Evolutionary conservation across 2,888 invertebrate species (phyloP).

Genomic region (Ormyrus nitidulus): DNA sequence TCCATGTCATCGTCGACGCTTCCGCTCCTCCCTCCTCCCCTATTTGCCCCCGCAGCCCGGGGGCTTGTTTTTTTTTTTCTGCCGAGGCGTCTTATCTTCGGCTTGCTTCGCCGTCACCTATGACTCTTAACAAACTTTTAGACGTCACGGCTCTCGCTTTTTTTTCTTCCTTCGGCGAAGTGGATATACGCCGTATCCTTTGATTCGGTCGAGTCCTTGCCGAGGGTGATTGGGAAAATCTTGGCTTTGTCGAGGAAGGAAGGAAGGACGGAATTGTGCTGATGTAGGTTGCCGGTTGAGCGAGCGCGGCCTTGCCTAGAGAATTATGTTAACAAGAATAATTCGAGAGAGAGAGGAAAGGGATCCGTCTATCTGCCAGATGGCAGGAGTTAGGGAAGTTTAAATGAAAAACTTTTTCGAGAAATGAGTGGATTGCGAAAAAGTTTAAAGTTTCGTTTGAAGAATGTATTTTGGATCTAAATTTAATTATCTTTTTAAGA

Average conservation of each 20-base stretch:
- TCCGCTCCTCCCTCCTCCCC: constrained; percentile 57
- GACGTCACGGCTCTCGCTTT: constrained; percentile 32
- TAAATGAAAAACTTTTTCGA: constrained; percentile 45
- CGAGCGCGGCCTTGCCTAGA: not conserved
- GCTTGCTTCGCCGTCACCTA: constrained; percentile 40
- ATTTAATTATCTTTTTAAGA: too few species aligned
- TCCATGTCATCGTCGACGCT: constrained; percentile 67
- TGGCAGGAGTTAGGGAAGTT: constrained; percentile 28
- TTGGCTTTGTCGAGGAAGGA: constrained; percentile 5
- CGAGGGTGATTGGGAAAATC: not conserved
- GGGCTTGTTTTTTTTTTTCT: constrained; percentile 26
- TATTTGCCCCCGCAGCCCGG: constrained; percentile 12
- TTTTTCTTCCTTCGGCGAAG: not conserved
- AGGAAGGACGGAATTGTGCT: constrained; percentile 6
- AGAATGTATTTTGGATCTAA: too few species aligned
- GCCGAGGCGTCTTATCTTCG: constrained; percentile 33
- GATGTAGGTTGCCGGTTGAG: too few species aligned
- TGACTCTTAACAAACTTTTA: constrained; percentile 47
- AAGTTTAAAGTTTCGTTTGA: constrained; percentile 3
- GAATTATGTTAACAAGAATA: constrained; percentile 37
- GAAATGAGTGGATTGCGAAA: constrained; percentile 18
- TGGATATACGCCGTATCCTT: constrained; percentile 17
- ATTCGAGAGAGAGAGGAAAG: constrained; percentile 30
- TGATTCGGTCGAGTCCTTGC: constrained; percentile 15
- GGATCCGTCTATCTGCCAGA: constrained; percentile 14